phyloP scores from a whole-genome alignment of 2,113 vertebrate species.

The Emydocephalus ijimae region DNA sequence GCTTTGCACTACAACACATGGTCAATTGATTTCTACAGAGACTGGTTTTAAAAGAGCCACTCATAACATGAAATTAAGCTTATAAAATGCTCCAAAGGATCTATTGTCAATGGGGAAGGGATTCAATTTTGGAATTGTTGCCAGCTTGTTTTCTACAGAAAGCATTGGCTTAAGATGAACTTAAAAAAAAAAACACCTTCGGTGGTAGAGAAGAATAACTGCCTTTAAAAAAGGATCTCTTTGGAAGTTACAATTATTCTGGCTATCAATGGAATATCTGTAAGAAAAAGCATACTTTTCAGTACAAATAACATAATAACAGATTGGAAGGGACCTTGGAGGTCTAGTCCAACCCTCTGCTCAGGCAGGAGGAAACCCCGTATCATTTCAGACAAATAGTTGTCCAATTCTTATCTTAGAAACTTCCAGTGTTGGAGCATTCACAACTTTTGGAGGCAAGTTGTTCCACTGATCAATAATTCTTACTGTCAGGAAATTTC shows the following conservation, averaged over 20 bases:
- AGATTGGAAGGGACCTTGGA: not conserved
- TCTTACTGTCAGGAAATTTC: too few species aligned
- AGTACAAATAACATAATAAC: not conserved
- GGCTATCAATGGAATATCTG: not conserved
- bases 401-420: too few species aligned
- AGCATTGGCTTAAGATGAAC: too few species aligned
- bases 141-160: not conserved
- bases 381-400: too few species aligned
- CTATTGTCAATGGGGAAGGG: not conserved
- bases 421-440: too few species aligned
- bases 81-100: not conserved
- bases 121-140: not conserved
- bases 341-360: not conserved
- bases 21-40: not conserved
- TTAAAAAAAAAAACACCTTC: too few species aligned
- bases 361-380: not conserved
- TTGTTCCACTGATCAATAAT: too few species aligned
- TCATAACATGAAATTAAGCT: not conserved
- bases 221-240: not conserved
- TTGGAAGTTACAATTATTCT: not conserved
- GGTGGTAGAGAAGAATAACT: not conserved
- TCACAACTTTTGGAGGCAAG: too few species aligned
- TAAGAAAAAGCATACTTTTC: not conserved
- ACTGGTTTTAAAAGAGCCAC: not conserved
- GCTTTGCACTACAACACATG: not conserved